Conservation (phyloP, 2,888 invertebrate species). For the Dendrolimus pini region DNA sequence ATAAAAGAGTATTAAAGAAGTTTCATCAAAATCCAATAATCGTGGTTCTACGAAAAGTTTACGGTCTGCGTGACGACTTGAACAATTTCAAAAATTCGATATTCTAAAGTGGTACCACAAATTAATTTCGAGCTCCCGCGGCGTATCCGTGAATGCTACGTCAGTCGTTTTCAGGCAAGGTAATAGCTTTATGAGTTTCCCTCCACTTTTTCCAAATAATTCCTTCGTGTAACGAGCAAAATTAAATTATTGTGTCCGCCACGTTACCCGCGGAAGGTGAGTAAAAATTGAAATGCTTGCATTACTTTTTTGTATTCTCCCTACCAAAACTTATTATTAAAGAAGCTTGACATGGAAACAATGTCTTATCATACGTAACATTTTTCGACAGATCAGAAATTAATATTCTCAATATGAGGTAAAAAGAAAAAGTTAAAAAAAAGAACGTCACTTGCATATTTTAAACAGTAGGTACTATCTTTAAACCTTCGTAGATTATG, state of each 20-base stretch:
- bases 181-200: constrained; percentile 56
- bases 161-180: constrained; percentile 45
- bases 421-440: constrained; percentile 9
- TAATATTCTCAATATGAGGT: constrained; percentile 14
- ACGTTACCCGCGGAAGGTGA: constrained; percentile 32
- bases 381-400: constrained; percentile 20
- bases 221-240: constrained; percentile 44
- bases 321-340: constrained; percentile 14
- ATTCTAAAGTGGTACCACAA: constrained; percentile 26
- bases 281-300: constrained; percentile 33
- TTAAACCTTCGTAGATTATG: constrained; percentile 5
- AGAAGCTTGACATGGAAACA: constrained; percentile 13
- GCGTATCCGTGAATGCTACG: constrained; percentile 41
- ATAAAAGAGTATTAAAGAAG: no score
- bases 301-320: constrained; percentile 16
- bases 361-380: constrained; percentile 12
- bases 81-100: constrained; percentile 3
- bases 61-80: neutral
- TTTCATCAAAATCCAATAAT: no score
- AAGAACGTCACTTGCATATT: no score
- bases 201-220: constrained; percentile 51
- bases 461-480: no score
- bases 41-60: neutral
- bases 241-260: constrained; percentile 52
- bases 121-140: constrained; percentile 45